Evolutionary conservation across 2,888 invertebrate genomes (phyloP).

Genomic region (Dioctria linearis): DNA sequence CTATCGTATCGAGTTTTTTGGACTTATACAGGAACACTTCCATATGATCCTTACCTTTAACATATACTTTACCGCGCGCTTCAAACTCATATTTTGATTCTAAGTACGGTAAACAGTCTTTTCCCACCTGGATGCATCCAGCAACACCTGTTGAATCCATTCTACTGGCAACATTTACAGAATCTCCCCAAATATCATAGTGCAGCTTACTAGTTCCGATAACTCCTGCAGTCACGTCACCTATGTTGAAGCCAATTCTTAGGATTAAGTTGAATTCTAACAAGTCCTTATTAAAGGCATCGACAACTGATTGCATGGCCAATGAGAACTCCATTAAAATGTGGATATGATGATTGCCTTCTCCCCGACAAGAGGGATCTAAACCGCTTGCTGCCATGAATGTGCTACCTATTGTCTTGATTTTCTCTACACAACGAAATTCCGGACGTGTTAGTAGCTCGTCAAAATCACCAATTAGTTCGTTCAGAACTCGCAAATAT

Average conservation of each 20-base stretch:
- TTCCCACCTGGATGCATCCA: constrained; percentile 87
- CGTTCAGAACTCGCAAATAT: constrained; percentile 94
- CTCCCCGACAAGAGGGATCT: constrained; percentile 83
- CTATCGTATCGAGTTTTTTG: constrained; percentile 59
- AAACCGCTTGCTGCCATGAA: constrained; percentile 98
- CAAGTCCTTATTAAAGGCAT: constrained; percentile 90
- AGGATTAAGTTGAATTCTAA: constrained; percentile 91
- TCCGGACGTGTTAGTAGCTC: constrained; percentile 87
- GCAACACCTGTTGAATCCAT: constrained; percentile 97
- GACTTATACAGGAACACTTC: constrained; percentile 82
- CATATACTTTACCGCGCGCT: constrained; percentile 93
- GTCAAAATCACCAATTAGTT: constrained; percentile 96
- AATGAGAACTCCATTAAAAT: constrained; percentile 94
- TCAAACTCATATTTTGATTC: constrained; percentile 87
- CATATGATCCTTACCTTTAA: constrained; percentile 98
- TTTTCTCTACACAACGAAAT: constrained; percentile 94
- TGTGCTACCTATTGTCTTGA: constrained; percentile 96
- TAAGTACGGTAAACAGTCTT: constrained; percentile 81
- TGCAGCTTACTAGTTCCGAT: constrained; percentile 96
- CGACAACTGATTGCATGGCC: constrained; percentile 90
- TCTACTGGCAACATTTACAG: constrained; percentile 96
- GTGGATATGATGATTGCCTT: constrained; percentile 82
- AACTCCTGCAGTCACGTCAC: constrained; percentile 96
- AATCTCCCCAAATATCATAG: constrained; percentile 99
- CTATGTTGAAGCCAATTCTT: constrained; percentile 91